phyloP scores from a whole-genome alignment of 1,140 invertebrate species.

The Heliconius congener region DNA sequence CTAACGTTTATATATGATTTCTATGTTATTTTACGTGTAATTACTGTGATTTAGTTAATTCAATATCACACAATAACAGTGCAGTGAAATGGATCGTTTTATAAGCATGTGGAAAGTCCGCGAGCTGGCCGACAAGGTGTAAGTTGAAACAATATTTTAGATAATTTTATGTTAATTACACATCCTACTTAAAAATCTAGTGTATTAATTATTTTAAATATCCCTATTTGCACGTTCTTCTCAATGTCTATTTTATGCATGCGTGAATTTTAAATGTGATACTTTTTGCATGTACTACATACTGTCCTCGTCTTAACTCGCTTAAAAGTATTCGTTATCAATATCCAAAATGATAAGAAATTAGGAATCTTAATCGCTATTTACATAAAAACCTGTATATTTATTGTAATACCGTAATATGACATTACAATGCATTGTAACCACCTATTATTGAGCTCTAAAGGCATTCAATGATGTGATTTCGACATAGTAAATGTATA shows the following conservation, averaged over 20 bases:
- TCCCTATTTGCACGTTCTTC: not conserved
- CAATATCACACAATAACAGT: slow-evolving; percentile 46
- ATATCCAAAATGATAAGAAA: slow-evolving; percentile 11
- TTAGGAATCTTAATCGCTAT: not conserved
- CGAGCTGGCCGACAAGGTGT: slow-evolving; percentile 97
- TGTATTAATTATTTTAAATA: not conserved
- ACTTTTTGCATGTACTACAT: not conserved
- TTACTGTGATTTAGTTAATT: slow-evolving; percentile 66
- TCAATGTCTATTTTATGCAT: not conserved
- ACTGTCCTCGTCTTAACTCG: not conserved
- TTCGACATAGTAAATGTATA: not conserved
- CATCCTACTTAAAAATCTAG: slow-evolving; percentile 47
- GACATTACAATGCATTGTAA: not conserved
- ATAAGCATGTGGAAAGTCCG: slow-evolving; percentile 97
- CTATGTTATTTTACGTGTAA: slow-evolving; percentile 64
- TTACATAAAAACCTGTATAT: not conserved
- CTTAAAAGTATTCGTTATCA: not conserved
- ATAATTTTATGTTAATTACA: slow-evolving; percentile 66
- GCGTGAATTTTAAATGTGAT: not conserved
- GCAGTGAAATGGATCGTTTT: slow-evolving; percentile 84
- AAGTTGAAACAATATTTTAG: slow-evolving; percentile 83
- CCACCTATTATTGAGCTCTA: not conserved
- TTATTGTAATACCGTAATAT: not conserved
- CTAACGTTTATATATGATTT: slow-evolving; percentile 74
- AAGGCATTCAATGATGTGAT: not conserved